Evolutionary conservation across 2,797 vertebrate genomes (phyloP).

Genomic region (Falco cherrug): DNA sequence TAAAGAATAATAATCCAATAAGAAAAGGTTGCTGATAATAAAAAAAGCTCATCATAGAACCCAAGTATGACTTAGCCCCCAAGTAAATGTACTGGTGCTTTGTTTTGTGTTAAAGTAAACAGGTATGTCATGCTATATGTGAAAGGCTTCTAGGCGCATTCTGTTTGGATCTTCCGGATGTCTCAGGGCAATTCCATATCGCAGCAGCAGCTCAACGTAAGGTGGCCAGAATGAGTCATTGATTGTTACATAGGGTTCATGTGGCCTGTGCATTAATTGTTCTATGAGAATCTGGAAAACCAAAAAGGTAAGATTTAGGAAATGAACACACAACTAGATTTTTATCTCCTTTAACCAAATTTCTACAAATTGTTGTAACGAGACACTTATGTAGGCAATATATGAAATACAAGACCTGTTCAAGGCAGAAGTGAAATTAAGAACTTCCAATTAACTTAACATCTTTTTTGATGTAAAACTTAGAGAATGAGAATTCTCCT

Average conservation of each 20-base stretch:
- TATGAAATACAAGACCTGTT: neutral
- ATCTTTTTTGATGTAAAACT: neutral
- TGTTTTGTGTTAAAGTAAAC: neutral
- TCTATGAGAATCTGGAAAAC: constrained; percentile 85
- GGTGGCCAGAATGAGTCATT: constrained; percentile 88
- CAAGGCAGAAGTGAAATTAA: neutral
- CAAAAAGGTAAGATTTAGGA: constrained; percentile 37
- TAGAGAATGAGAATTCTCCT: neutral
- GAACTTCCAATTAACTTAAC: neutral
- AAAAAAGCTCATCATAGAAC: neutral
- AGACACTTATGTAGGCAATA: neutral
- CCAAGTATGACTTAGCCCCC: neutral
- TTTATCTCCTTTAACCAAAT: neutral
- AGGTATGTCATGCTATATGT: constrained; percentile 46
- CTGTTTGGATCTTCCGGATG: constrained; percentile 88
- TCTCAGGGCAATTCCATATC: constrained; percentile 85
- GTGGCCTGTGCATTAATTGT: constrained; percentile 80
- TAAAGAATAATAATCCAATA: neutral
- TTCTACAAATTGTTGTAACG: neutral
- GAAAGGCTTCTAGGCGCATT: constrained; percentile 89
- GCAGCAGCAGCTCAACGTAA: constrained; percentile 90
- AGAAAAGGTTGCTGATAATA: neutral
- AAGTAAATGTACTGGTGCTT: neutral
- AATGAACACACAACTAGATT: neutral
- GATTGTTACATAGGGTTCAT: constrained; percentile 89